Evolutionary conservation across 2,113 vertebrate species (phyloP).

Genomic region (Heterocephalus glaber): DNA sequence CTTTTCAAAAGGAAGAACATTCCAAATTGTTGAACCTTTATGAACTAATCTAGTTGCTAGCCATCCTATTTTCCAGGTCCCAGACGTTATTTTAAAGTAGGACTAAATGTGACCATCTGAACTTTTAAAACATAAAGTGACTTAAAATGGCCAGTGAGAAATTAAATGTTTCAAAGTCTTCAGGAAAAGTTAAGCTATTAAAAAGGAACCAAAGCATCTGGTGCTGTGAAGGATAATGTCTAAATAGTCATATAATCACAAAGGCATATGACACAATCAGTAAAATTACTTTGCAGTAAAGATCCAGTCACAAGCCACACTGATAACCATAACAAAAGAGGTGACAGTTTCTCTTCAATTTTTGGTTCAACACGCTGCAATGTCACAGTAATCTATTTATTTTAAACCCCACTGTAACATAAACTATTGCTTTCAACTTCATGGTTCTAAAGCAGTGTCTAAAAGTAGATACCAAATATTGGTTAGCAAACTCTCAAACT

Average conservation of each 20-base stretch:
- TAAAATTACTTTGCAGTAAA: not conserved
- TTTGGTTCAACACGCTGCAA: not conserved
- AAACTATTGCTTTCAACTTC: not conserved
- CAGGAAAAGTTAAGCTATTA: not conserved
- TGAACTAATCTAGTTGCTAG: not conserved
- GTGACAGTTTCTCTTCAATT: not conserved
- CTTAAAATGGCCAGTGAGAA: not conserved
- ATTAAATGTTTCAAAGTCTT: slow-evolving; percentile 12
- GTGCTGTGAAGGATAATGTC: not conserved
- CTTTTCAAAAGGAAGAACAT: slow-evolving; percentile 20
- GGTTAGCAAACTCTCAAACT: not conserved
- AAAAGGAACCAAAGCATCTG: not conserved
- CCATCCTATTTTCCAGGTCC: not conserved
- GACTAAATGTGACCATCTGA: not conserved
- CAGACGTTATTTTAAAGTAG: not conserved
- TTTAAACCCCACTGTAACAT: not conserved
- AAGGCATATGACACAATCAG: not conserved
- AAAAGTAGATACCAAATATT: not conserved
- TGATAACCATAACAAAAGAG: not conserved
- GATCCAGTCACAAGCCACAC: not conserved
- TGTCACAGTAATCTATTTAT: not conserved
- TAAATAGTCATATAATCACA: not conserved
- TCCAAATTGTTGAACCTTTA: not conserved
- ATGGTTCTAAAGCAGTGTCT: not conserved
- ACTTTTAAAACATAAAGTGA: slow-evolving; percentile 25